Percentiles rank a stretch among this genome's conserved stretches.
Conservation (phyloP, 2,888 invertebrate genomes). For the Lepidochrysops patricia region DNA sequence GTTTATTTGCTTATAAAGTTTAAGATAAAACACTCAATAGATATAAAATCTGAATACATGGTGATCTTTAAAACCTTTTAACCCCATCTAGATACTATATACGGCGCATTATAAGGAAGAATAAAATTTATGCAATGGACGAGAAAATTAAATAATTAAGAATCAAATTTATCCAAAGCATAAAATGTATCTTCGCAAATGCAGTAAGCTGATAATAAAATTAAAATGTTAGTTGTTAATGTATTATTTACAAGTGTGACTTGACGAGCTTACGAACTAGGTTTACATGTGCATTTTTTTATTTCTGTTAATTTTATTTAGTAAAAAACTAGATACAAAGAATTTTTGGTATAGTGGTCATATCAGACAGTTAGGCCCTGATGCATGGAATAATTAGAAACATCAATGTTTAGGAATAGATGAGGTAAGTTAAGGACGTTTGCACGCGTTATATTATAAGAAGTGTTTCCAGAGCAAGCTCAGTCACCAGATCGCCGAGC, state of each 20-base stretch:
- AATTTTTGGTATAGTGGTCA: conserved; percentile 59
- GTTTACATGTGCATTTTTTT: conserved; percentile 24
- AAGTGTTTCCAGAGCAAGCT: background rate
- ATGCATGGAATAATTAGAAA: conserved; percentile 20
- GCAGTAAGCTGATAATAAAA: background rate
- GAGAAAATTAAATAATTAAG: too few relatives aligned
- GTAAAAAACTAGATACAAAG: conserved; percentile 43
- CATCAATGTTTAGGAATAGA: conserved; percentile 8
- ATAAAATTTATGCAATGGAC: background rate
- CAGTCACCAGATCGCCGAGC: too few relatives aligned
- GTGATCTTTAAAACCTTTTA: too few relatives aligned
- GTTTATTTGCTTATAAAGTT: too few relatives aligned
- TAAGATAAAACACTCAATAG: conserved; percentile 42
- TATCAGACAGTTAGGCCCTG: conserved; percentile 54
- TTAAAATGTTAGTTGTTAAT: conserved; percentile 39
- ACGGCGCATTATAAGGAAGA: too few relatives aligned
- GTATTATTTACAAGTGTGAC: conserved; percentile 48
- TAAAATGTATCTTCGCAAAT: background rate
- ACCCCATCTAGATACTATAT: too few relatives aligned
- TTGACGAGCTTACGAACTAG: conserved; percentile 16
- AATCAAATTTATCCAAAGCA: background rate
- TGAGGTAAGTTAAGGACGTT: conserved; percentile 8
- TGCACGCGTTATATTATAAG: background rate
- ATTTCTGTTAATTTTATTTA: conserved; percentile 32
- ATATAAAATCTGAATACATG: conserved; percentile 43